Evolutionary conservation across 2,888 invertebrate species (phyloP).

Genomic region (Actias luna): DNA sequence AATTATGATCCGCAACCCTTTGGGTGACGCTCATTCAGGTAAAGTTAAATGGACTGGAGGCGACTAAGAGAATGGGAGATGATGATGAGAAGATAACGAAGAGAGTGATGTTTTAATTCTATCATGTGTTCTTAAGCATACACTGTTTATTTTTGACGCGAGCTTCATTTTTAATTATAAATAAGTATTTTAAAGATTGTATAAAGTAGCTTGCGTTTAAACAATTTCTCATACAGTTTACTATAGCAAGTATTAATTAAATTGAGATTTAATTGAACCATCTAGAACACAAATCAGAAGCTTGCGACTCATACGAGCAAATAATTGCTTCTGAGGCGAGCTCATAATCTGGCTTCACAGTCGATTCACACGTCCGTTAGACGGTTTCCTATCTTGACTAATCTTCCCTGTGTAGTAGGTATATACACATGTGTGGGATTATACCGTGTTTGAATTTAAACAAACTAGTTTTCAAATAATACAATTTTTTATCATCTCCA

Average conservation of each 20-base stretch:
- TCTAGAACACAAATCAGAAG: not conserved
- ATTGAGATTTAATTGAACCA: not conserved
- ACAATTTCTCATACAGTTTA: not conserved
- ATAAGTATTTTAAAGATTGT: not conserved
- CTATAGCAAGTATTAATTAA: not conserved
- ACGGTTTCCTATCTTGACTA: slow-evolving; percentile 1
- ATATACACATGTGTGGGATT: not conserved
- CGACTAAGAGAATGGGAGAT: too few species aligned
- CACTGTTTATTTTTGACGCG: too few species aligned
- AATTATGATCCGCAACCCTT: too few species aligned
- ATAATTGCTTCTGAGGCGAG: slow-evolving; percentile 6
- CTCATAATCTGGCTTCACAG: not conserved
- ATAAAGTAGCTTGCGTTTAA: not conserved
- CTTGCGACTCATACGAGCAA: not conserved
- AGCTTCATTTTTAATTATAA: too few species aligned
- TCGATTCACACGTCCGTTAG: slow-evolving; percentile 5
- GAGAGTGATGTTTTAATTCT: too few species aligned
- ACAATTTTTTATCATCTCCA: too few species aligned
- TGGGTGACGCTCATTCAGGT: too few species aligned
- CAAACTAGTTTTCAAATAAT: too few species aligned
- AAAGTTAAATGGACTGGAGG: too few species aligned
- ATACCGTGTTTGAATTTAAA: not conserved
- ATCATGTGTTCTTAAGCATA: too few species aligned
- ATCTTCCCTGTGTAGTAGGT: not conserved
- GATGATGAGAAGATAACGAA: too few species aligned